Evolutionary conservation across 2,797 vertebrate genomes (phyloP), one percentile per base, ranked within the genome.

Genomic region (Vultur gryphus): DNA sequence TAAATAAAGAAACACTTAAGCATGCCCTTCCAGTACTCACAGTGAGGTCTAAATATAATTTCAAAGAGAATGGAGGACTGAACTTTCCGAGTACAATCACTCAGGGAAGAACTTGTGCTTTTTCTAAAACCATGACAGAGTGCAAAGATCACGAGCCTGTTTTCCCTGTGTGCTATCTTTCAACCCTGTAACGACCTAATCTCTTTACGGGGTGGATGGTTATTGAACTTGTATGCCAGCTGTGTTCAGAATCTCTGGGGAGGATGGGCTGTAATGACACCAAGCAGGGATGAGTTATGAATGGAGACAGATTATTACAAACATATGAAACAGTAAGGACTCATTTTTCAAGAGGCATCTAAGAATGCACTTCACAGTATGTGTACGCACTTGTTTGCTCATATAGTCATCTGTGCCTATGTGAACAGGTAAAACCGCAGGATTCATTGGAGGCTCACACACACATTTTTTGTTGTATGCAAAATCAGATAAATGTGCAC

Each of bases 221-320:
- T 96, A 95, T 90, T 96, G 86, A 96, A 79, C 80, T 91, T 93
- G 72, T 90, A 91, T 64, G 87, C 87, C 95, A 96, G 87, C 84
- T 95, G 96, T 77, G 84, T 89, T 95, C 87, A 73, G 28, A 88
- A 76, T 88, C 97, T 94, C 93, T 93, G 57, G 78, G 94, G 89
- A 97, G 51, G 72, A 90, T 33, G 75, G 49, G 55, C 70, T 95
- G 78, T 91, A 97, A 87, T 80, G 93, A 91, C 90, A 95, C n/a
- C 83, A 91, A 91, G 75, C 69, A 91, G 64, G 59, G 82, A 87
- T 97, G 91, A 97, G 84, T 93, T 95, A 93, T 62, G 91, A 95
- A 87, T 84, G 79, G 93, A 92, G 75, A 78, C 70, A 96, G 94
- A 87, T 75, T 78, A 84, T 72, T 80, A 77, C 62, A 82, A 82